These are phyloP conservation scores for Gopherus evgoodei DNA, from an alignment of 2,113 vertebrate genomes.

Conservation along the genomic window DNA sequence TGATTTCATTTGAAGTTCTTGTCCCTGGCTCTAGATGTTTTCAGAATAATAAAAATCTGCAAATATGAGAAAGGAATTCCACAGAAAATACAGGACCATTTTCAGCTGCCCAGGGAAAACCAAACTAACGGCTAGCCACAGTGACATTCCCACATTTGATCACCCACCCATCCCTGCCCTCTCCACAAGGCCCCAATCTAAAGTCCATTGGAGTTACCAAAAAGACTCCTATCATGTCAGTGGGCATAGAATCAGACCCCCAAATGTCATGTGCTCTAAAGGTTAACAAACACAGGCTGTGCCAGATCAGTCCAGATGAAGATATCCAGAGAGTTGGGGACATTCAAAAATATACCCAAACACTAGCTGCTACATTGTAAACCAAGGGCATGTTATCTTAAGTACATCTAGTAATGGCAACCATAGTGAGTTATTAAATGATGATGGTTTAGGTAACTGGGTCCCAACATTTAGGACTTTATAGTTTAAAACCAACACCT, in stretches of 20 bases:
- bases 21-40: background rate
- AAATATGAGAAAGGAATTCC: background rate
- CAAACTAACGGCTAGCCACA: background rate
- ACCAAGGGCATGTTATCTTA: rapidly evolving
- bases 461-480: background rate
- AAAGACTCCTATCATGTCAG: background rate
- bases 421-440: background rate
- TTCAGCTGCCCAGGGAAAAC: slow-evolving; percentile 4
- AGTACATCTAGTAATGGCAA: background rate
- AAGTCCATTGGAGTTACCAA: background rate
- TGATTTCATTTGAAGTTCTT: slow-evolving; percentile 24
- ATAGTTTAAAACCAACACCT: background rate
- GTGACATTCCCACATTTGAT: background rate
- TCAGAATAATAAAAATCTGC: slow-evolving; percentile 7
- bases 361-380: background rate
- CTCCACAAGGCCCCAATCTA: background rate
- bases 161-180: background rate
- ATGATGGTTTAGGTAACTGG: background rate
- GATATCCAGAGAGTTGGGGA: background rate
- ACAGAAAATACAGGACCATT: background rate
- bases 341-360: background rate
- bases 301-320: background rate
- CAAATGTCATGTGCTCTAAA: background rate
- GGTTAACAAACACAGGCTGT: background rate
- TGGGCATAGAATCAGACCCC: background rate